Percentiles rank a stretch among this genome's conserved stretches.
phyloP scores from a whole-genome alignment of 1,140 invertebrate genomes.

The Pseudoatta argentina region DNA sequence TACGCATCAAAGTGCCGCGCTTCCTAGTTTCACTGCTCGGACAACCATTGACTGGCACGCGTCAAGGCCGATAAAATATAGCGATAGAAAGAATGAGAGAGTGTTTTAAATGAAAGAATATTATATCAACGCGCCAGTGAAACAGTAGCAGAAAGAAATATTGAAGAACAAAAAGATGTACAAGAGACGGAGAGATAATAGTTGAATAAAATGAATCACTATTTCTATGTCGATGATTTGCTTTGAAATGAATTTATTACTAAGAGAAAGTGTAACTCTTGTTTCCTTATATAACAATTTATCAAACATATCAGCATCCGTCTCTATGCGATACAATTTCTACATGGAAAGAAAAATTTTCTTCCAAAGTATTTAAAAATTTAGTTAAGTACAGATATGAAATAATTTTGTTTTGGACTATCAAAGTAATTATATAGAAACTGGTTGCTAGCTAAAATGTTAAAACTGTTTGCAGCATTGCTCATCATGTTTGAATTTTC shows the following conservation, averaged over 20 bases:
- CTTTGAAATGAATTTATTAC: background rate
- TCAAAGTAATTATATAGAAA: too few species aligned
- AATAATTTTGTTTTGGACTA: too few species aligned
- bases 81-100: background rate
- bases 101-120: background rate
- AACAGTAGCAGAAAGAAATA: background rate
- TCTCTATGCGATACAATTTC: background rate
- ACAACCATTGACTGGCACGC: slow-evolving; percentile 49
- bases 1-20: slow-evolving; percentile 26
- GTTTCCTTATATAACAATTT: background rate
- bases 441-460: too few species aligned
- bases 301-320: background rate
- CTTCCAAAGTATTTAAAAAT: too few species aligned
- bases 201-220: background rate
- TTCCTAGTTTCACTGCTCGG: slow-evolving; percentile 49
- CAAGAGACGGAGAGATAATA: background rate
- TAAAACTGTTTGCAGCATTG: too few species aligned
- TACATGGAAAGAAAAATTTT: background rate
- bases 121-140: background rate
- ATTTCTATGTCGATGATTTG: background rate
- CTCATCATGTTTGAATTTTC: too few species aligned
- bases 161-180: background rate
- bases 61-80: background rate
- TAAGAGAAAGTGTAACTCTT: background rate
- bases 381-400: too few species aligned